These are phyloP conservation scores for Panorpa germanica DNA, from an alignment of 2,888 invertebrate species.

Conservation along the genomic window DNA sequence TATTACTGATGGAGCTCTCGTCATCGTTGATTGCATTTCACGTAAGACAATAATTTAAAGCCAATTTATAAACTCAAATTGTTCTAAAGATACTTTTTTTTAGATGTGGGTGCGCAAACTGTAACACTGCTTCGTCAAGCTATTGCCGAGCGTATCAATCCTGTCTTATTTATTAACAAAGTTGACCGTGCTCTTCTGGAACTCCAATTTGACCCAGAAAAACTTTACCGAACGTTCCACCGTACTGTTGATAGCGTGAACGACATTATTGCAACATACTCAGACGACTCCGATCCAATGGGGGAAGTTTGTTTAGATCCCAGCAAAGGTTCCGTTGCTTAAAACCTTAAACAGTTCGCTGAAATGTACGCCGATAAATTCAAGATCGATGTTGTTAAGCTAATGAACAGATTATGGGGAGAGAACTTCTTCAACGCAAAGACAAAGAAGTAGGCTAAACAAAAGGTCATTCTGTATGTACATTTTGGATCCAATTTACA, in stretches of 20 bases:
- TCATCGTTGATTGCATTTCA: conserved; percentile 99
- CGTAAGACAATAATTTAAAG: conserved; percentile 51
- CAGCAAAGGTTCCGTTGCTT: conserved; percentile 96
- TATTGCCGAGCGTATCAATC: conserved; percentile 99
- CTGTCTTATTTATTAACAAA: conserved; percentile 99
- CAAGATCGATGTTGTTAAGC: conserved; percentile 89
- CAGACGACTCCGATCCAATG: conserved; percentile 96
- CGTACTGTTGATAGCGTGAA: conserved; percentile 99
- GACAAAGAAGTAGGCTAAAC: conserved; percentile 96
- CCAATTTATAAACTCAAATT: background rate
- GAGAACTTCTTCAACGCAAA: conserved; percentile 97
- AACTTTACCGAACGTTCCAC: conserved; percentile 97
- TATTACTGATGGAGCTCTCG: conserved; percentile 98
- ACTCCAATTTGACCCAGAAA: conserved; percentile 89
- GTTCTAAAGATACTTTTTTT: too few species aligned
- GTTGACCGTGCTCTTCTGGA: conserved; percentile 99
- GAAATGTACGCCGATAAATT: conserved; percentile 99
- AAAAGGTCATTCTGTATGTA: conserved; percentile 98
- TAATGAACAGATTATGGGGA: conserved; percentile 97
- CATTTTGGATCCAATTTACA: conserved; percentile 97
- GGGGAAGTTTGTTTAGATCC: conserved; percentile 97
- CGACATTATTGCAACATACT: conserved; percentile 98
- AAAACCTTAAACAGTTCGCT: conserved; percentile 97
- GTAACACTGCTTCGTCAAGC: conserved; percentile 99
- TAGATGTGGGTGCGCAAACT: conserved; percentile 99